Conservation (phyloP, 2,888 invertebrate genomes). For the Ommatoiulus sabulosus region DNA sequence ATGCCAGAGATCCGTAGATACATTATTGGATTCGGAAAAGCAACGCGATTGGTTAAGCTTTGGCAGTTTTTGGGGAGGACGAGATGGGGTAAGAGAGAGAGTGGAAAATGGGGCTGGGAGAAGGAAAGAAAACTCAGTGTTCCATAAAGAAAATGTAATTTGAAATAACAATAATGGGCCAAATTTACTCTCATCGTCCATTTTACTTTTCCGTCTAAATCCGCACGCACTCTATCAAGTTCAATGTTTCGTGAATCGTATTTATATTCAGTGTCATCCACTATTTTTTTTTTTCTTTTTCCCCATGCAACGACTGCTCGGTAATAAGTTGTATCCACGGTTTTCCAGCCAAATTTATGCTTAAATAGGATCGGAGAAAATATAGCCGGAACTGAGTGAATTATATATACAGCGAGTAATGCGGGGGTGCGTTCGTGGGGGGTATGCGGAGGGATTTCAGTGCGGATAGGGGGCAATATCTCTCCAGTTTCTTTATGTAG, state of each 20-base stretch:
- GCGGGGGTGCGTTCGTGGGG: constrained; percentile 21
- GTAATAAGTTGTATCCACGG: background rate
- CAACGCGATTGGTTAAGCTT: constrained; percentile 2
- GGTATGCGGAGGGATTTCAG: background rate
- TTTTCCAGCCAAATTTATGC: constrained; percentile 40
- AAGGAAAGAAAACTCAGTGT: background rate
- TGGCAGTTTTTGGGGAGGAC: background rate
- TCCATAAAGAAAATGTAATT: constrained; percentile 43
- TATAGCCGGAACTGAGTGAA: constrained; percentile 43
- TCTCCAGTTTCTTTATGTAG: constrained; percentile 45
- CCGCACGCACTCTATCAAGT: constrained; percentile 51
- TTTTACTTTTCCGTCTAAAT: constrained; percentile 1
- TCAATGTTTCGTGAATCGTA: constrained; percentile 54
- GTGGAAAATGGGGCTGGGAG: background rate
- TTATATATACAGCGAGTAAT: constrained; percentile 7
- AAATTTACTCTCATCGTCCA: constrained; percentile 36
- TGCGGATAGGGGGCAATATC: constrained; percentile 50
- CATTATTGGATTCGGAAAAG: background rate
- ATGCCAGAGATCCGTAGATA: background rate
- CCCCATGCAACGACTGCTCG: background rate
- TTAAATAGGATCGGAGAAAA: constrained; percentile 15
- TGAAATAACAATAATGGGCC: constrained; percentile 36
- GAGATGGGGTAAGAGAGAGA: background rate
- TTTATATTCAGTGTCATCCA: constrained; percentile 45
- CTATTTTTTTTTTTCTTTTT: background rate